Base-by-base conservation (phyloP, 2,113 vertebrate species). In the Serinus canaria region DNA sequence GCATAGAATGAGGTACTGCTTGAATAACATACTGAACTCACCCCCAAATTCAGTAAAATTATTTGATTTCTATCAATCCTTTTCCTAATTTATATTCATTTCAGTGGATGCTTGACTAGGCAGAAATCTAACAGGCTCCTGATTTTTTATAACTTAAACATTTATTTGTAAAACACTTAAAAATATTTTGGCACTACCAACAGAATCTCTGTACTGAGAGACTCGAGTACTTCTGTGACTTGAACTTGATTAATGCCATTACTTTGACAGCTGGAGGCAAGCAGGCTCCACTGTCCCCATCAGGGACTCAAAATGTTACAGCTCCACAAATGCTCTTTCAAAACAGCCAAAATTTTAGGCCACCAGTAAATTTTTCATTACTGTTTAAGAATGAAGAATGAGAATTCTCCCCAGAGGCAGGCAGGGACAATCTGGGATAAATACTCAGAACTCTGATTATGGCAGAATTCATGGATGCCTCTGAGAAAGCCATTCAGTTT, bases 161-260 rank as follows among this genome's bases (percentile, higher is more conserved):
- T 73, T 91, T 73, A 30, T 76, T 60, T 60, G 6, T 12, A 47
- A 76, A 89, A 56, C 6, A 77, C 15, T 46, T 18, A 66, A 63
- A 83, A 44, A 13, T 47, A 77, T 46, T 44, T 60, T 58, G 46
- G 10, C 27, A 13, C 9, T 76, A 43, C 3, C 14, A 44, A 52
- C 21, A 77, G 6, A 44, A 53, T 56, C 66, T 69, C 7, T 49
- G 37, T 20, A 15, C 28, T 21, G 22, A 16, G 31, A 89, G 33
- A 30, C 47, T 24, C 0, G 0, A 78, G 23, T 43, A 41, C 7
- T 33, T 50, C 18, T 33, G 30, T 84, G 60, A 25, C n/a, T 37
- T 75, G n/a, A 59, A 35, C 23, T 63, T 75, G 43, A 43, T 78
- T 70, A 59, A 75, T 50, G 43, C 6, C 44, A 44, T 64, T 43